Base-by-base conservation (phyloP, 2,113 vertebrate species). In the Saguinus imperator region DNA sequence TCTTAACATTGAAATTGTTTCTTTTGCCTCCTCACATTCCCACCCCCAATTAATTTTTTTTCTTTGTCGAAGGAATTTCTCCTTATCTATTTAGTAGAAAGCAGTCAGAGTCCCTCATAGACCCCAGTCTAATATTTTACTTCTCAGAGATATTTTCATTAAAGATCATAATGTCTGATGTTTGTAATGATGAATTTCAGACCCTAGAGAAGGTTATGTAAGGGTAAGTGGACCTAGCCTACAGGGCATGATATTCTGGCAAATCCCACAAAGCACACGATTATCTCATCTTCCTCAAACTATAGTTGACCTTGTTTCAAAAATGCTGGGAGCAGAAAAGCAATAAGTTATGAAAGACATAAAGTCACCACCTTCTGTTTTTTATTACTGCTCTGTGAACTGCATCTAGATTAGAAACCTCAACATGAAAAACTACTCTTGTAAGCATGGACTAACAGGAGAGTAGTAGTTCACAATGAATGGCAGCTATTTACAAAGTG, bases 261-360 rank as follows among this genome's bases (percentile, higher is more conserved):
- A 87, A 32, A 64, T 64, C 8, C 40, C 37, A 16, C 5, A 55
- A 21, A 87, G 29, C 45, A 16, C 76, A 16, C 27, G 18, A 25
- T 76, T 72, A 37, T 72, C n/a, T 40, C 21, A 25, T 84, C n/a
- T 70, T 83, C 72, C 58, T 93, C 48, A 73, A 64, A 45, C 20
- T 55, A 13, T 32, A 58, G 20, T 91, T 97, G 81, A 35, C 45
- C 50, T 72, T 70, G 16, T 48, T 97, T 93, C n/a, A 95, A 86
- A 87, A 23, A 84, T 32, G 79, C 91, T 3, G 83, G 89, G 3
- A 95, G 6, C 16, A 88, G 64, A 92, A 95, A 95, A 87, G 70
- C 72, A 93, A 25, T 81, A 43, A n/a, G 48, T 1, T 43, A 58
- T 11, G 25, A 45, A 84, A 48, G 4, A 75, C 6, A 17, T 82